Evolutionary conservation across 64 coral and sea anemone genomes (phyloP).

Genomic region (Pocillopora verrucosa): DNA sequence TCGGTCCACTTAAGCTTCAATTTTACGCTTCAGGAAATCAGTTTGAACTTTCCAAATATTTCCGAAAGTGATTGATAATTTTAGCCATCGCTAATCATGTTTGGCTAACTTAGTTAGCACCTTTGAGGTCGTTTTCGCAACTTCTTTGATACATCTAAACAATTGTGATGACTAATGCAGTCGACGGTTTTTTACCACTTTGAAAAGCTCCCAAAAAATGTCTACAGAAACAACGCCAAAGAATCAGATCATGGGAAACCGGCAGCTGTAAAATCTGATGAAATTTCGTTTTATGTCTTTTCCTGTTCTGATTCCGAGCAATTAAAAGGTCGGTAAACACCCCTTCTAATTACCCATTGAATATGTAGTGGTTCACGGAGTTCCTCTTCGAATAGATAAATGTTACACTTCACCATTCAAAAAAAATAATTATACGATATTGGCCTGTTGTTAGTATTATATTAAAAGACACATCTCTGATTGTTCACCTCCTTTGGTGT

Average conservation of each 20-base stretch:
- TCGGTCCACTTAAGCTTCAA: neutral
- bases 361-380: neutral
- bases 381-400: neutral
- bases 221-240: neutral
- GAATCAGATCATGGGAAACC: neutral
- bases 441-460: neutral
- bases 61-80: constrained; percentile 33
- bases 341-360: neutral
- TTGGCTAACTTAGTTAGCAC: constrained; percentile 32
- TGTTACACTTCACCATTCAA: neutral
- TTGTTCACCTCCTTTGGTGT: no score
- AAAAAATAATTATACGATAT: neutral
- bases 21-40: constrained; percentile 19
- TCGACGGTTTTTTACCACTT: neutral
- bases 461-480: neutral
- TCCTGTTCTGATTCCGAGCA: neutral
- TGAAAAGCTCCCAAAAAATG: neutral
- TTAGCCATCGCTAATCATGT: constrained; percentile 31
- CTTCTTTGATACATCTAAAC: neutral
- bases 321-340: neutral
- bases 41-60: constrained; percentile 23
- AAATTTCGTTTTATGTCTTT: neutral
- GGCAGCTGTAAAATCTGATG: neutral
- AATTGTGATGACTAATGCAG: neutral
- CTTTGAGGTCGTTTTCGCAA: constrained; percentile 32